phyloP scores from a whole-genome alignment of 2,113 vertebrate genomes.

The Myotis yumanensis region DNA sequence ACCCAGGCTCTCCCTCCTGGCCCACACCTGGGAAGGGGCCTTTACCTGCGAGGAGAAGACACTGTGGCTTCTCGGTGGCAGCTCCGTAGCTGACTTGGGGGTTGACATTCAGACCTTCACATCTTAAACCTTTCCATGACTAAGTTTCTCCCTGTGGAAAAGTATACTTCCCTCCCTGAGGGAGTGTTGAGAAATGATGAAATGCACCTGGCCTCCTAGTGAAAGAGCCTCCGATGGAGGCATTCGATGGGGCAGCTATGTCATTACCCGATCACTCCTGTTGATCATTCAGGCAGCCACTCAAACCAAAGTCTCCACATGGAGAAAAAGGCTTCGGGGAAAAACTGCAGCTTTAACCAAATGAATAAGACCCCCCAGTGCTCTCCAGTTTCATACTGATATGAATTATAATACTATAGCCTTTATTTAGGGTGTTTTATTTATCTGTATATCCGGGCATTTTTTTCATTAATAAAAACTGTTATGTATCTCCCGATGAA shows the following conservation, averaged over 20 bases:
- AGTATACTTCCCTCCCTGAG: neutral
- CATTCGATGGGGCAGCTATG: neutral
- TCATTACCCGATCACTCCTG: neutral
- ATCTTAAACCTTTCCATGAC: conserved; percentile 19
- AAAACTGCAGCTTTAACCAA: neutral
- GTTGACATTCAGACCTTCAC: neutral
- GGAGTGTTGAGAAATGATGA: neutral
- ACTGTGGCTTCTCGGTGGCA: neutral
- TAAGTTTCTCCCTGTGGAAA: conserved; percentile 43
- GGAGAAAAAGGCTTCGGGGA: neutral
- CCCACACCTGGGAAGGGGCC: neutral
- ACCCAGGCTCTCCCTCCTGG: too few species aligned
- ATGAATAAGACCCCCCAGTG: neutral
- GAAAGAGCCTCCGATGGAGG: neutral
- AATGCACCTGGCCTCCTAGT: neutral
- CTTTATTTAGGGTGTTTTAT: neutral
- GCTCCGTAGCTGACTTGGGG: neutral
- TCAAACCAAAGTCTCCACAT: neutral
- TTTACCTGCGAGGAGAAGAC: neutral
- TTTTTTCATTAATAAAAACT: neutral
- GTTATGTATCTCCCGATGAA: neutral
- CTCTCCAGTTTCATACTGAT: neutral
- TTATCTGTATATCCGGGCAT: neutral
- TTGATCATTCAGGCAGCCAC: neutral
- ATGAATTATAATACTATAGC: neutral